Percentiles rank a stretch among this genome's conserved stretches.
Evolutionary conservation across 1,140 invertebrate genomes (phyloP).

Genomic region (Hyles euphorbiae): DNA sequence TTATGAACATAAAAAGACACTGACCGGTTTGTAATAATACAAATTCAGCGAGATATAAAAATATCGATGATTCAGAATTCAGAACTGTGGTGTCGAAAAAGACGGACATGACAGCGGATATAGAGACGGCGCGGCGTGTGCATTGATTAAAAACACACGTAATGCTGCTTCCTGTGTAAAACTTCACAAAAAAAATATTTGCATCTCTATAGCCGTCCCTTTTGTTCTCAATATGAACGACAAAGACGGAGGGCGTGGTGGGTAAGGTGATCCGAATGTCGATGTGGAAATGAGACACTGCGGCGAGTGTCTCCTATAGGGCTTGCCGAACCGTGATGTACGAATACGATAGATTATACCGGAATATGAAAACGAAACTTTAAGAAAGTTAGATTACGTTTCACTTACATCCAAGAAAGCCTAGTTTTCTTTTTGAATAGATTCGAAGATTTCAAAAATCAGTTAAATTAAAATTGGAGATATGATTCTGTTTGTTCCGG

Average conservation of each 20-base stretch:
- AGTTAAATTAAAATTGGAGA: too few species aligned
- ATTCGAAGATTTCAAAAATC: too few species aligned
- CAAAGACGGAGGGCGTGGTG: constrained; percentile 11
- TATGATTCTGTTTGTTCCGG: too few species aligned
- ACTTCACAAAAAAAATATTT: constrained; percentile 11
- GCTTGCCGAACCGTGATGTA: not conserved
- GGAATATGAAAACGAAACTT: not conserved
- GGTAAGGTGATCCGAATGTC: constrained; percentile 19
- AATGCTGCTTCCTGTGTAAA: constrained; percentile 14
- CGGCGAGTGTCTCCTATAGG: constrained; percentile 2
- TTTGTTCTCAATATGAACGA: constrained; percentile 3
- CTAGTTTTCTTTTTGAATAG: too few species aligned
- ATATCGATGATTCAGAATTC: not conserved
- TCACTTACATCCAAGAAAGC: too few species aligned
- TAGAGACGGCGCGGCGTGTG: constrained; percentile 13
- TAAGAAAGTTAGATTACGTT: too few species aligned
- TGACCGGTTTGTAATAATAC: too few species aligned
- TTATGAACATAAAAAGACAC: too few species aligned
- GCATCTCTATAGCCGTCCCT: constrained; percentile 7
- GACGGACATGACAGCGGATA: constrained; percentile 11
- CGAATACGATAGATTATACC: not conserved
- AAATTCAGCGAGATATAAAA: too few species aligned
- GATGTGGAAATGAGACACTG: constrained; percentile 21
- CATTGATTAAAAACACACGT: constrained; percentile 14
- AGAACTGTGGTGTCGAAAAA: not conserved